Base-by-base conservation (phyloP, 1,140 invertebrate species). In the Choristoneura fumiferana region DNA sequence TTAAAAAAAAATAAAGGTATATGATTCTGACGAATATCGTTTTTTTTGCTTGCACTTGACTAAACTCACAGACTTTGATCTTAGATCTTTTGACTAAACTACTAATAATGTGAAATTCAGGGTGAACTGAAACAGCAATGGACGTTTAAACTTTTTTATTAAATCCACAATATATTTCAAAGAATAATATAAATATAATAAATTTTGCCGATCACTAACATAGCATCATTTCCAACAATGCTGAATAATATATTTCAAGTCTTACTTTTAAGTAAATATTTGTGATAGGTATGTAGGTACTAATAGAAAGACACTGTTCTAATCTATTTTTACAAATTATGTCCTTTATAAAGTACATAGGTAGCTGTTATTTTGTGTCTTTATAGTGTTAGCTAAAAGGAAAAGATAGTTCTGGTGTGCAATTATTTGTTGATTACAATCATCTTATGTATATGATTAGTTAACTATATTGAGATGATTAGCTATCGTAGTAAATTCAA, bases 121-220 rank as follows among this genome's bases (percentile, higher is more conserved):
- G 22, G 2, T 34, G 36, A 64, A 84, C 80, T 81, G 58, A 84
- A 83, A 83, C 71, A 66, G 45, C 8, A 69, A 78, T 78, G 70
- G n/a, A 81, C 78, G 71, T 78, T 76, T 75, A 81, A 73, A 72
- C 62, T 86, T 88, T 87, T 88, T 86, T 88, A 88, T 88, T 88
- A 86, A 88, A 88, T 88, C 76, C 74, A 87, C 77, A 86, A 86
- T 86, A 87, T 84, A 83, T 86, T 82, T 86, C 81, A 86, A 88
- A 86, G 85, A 86, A 88, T 86, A 87, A 78, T 87, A 85, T 78
- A 87, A 86, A 87, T 84, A 83, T 85, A 76, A 78, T 87, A 87
- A 87, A 86, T 82, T 78, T 84, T 68, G 74, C 75, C 72, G 73
- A 72, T 80, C 74, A 74, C 71, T 81, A 78, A 78, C 70, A 67